Evolutionary conservation across 2,888 invertebrate species (phyloP), one percentile per base, ranked within the genome.

Genomic region (Nemotelus pantherinus): DNA sequence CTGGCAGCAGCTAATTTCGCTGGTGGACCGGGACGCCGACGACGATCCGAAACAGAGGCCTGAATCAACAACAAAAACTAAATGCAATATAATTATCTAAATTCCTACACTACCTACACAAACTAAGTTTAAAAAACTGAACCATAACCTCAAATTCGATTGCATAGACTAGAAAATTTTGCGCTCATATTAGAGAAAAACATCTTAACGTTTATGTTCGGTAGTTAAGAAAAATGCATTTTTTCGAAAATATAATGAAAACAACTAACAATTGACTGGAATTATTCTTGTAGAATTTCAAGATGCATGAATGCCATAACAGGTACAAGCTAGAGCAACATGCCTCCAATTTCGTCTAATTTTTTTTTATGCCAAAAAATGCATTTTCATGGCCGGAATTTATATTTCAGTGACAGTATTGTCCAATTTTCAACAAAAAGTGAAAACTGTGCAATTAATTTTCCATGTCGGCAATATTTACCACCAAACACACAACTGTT

Each of bases 1-100:
- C 87, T 96, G 74, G 94, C 95, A 60, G 95, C 95, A 0, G 96
- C 96, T 82, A 95, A 95, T 88, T 95, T 92, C 88, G 94, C 96
- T 43, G 94, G 93, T 2, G 95, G 96, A 7, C 96, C 96, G 1
- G 95, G 96, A 82, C 91, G 95, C 87, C 94, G 93, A 92, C 93
- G 95, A 85, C 92, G 95, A 80, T 90, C 91, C 81, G 89, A 87
- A 82, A 85, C 85, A 80, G 85, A 86, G 80, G 86, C 81, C 82
- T 86, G 85, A 82, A 82, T 80, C 67, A 44, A 79, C 50, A 39
- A 43, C 67, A 44, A 79, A 48, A 39, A 43, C 50, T 58, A 57
- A 58, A 39, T 58, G 58, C 72, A 72, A 74, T 70, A 70, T 39
- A 70, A 9, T 44, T 43, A 48, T 50, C 45, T 47, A 47, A 47